Percentiles rank a stretch among this genome's conserved stretches.
phyloP scores from a whole-genome alignment of 2,113 vertebrate species.

The Ochotona curzoniae region DNA sequence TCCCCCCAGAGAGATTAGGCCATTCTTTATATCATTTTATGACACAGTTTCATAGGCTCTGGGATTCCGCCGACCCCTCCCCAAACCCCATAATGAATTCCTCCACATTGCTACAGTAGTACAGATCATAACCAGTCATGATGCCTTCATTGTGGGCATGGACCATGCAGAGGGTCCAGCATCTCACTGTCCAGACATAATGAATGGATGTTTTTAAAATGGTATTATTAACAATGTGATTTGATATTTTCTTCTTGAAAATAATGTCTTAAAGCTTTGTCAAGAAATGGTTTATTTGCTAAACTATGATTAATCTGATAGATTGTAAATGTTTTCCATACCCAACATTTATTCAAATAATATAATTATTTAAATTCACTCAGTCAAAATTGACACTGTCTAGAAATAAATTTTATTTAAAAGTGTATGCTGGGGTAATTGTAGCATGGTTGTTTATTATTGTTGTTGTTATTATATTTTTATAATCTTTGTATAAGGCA shows the following conservation, averaged over 20 bases:
- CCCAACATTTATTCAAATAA: not conserved
- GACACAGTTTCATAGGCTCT: too few species aligned
- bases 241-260: constrained; percentile 12
- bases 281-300: not conserved
- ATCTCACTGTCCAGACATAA: too few species aligned
- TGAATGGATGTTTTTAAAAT: not conserved
- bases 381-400: not conserved
- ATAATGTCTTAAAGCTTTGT: not conserved
- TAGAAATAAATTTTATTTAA: not conserved
- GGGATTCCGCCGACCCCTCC: too few species aligned
- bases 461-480: too few species aligned
- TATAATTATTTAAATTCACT: constrained; percentile 32
- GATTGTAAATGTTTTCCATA: constrained; percentile 6
- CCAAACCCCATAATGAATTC: too few species aligned
- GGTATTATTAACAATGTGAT: not conserved
- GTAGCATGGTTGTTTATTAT: too few species aligned
- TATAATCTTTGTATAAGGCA: too few species aligned
- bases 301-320: not conserved
- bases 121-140: too few species aligned
- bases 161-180: too few species aligned
- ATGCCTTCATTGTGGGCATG: too few species aligned
- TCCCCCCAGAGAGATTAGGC: not conserved
- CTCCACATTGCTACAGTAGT: too few species aligned
- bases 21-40: not conserved
- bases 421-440: not conserved